Percentiles rank a stretch among this genome's conserved stretches.
Conservation (phyloP, 2,888 invertebrate genomes). For the Gibbula magus region DNA sequence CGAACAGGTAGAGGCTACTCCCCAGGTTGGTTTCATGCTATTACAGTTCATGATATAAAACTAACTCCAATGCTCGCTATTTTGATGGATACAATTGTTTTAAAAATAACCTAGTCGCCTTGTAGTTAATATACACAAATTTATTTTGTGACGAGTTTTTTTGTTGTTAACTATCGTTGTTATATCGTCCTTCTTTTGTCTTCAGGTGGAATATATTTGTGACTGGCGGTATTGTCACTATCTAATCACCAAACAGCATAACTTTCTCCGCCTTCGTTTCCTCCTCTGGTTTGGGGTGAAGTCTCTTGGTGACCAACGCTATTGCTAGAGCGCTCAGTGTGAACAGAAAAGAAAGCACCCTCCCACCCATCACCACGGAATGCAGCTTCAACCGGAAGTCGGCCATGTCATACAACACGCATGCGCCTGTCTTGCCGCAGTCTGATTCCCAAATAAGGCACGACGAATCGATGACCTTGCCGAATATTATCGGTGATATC, state of each 20-base stretch:
- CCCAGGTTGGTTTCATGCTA: no score
- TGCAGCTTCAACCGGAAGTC: conserved; percentile 2
- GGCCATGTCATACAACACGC: not conserved
- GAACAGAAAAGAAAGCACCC: not conserved
- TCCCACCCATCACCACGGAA: not conserved
- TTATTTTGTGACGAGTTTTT: no score
- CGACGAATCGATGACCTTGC: not conserved
- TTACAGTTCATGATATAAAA: no score
- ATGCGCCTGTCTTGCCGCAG: not conserved
- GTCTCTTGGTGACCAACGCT: not conserved
- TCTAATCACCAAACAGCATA: not conserved
- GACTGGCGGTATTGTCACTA: not conserved
- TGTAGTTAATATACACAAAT: no score
- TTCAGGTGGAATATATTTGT: no score
- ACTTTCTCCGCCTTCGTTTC: not conserved
- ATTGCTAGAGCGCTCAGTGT: not conserved
- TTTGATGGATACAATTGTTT: no score
- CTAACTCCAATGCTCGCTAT: no score
- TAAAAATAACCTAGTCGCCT: no score
- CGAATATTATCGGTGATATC: not conserved
- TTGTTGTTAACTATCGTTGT: no score
- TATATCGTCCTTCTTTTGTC: no score
- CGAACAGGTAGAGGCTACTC: no score
- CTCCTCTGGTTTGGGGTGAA: not conserved
- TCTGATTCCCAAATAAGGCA: not conserved